A percentile compares a stretch with the other conserved stretches of the same genome.
phyloP scores from a whole-genome alignment of 1,140 invertebrate genomes.

The Drosophila nikananu region DNA sequence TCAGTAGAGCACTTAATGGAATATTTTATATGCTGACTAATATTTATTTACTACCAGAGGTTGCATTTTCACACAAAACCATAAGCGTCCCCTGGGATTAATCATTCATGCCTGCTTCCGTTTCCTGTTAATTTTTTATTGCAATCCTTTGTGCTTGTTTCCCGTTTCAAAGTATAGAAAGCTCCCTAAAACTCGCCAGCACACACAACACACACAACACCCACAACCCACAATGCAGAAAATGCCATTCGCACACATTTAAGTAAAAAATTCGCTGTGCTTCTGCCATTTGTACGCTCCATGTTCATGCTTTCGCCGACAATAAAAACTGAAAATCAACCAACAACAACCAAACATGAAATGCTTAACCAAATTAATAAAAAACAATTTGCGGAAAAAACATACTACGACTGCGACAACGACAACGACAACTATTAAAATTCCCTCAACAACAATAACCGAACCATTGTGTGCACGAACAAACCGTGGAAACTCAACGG shows the following conservation, averaged over 20 bases:
- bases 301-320: conserved; percentile 37
- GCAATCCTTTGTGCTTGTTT: conserved; percentile 20
- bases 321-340: conserved; percentile 46
- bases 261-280: conserved; percentile 34
- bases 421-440: conserved; percentile 8
- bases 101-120: not conserved
- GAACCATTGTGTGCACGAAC: conserved; percentile 20
- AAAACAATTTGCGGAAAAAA: conserved; percentile 33
- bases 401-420: not conserved
- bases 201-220: not conserved
- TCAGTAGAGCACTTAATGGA: no score
- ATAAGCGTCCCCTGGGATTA: not conserved
- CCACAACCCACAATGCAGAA: conserved; percentile 2
- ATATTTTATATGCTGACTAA: not conserved
- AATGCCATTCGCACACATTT: conserved; percentile 19
- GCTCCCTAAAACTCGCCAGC: conserved; percentile 56
- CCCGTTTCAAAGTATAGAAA: conserved; percentile 31
- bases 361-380: conserved; percentile 44
- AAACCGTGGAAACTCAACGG: conserved; percentile 23
- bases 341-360: conserved; percentile 31
- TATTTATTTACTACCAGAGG: not conserved
- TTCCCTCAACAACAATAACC: conserved; percentile 18
- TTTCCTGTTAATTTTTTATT: not conserved
- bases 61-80: not conserved
- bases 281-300: conserved; percentile 33